These are phyloP conservation scores for Crocallis elinguaria DNA, from an alignment of 2,888 invertebrate genomes.

Conservation along the genomic window DNA sequence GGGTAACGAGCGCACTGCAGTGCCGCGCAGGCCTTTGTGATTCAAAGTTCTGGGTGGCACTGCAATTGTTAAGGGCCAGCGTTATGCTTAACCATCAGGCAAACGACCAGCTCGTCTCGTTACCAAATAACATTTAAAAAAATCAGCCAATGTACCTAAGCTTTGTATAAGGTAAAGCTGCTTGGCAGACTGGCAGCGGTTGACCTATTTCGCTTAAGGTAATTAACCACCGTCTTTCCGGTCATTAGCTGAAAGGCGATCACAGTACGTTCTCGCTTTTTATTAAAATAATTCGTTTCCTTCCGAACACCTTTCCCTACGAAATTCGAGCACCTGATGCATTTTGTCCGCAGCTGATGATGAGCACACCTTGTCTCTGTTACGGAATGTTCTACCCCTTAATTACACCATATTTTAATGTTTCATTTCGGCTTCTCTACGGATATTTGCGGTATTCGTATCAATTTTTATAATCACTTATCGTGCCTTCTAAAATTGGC, in stretches of 20 bases:
- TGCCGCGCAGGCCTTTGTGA: too few species aligned
- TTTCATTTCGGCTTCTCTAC: slow-evolving; percentile 25
- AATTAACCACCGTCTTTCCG: slow-evolving; percentile 25
- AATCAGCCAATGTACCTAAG: neutral
- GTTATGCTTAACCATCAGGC: too few species aligned
- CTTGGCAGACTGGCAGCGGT: neutral
- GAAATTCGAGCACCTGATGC: slow-evolving; percentile 45
- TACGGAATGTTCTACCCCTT: slow-evolving; percentile 26
- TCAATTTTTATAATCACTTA: slow-evolving; percentile 24
- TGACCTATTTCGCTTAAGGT: slow-evolving; percentile 16
- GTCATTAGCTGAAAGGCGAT: slow-evolving; percentile 27
- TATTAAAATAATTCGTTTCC: slow-evolving; percentile 39
- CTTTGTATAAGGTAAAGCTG: too few species aligned
- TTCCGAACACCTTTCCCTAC: slow-evolving; percentile 44
- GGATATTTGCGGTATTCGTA: slow-evolving; percentile 31
- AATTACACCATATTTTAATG: slow-evolving; percentile 25
- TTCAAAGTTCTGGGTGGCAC: too few species aligned
- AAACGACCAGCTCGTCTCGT: too few species aligned
- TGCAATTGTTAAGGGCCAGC: too few species aligned
- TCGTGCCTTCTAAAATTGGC: slow-evolving; percentile 17
- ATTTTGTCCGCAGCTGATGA: slow-evolving; percentile 38
- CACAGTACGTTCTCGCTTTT: slow-evolving; percentile 28
- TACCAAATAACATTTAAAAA: neutral
- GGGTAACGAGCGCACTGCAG: too few species aligned
- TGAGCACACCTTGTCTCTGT: slow-evolving; percentile 43